Conservation (phyloP, 2,797 vertebrate genomes). For the Apogon talboti region DNA sequence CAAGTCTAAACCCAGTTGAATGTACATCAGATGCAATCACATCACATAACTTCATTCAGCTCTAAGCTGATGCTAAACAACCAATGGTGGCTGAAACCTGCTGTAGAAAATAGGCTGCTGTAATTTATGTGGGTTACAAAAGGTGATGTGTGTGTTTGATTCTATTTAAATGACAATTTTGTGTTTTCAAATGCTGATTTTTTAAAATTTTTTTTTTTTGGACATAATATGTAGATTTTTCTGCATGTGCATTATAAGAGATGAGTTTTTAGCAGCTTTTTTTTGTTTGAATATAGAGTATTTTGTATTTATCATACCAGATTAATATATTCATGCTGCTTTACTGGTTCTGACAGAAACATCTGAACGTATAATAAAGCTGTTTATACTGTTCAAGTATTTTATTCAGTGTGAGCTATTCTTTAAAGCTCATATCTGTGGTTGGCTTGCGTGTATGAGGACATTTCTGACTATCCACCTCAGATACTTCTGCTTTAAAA, state of each 20-base stretch:
- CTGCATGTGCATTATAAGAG: neutral
- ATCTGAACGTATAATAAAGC: slow-evolving; percentile 19
- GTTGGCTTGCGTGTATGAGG: too few species aligned
- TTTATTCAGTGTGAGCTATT: neutral
- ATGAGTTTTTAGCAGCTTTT: neutral
- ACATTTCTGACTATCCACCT: too few species aligned
- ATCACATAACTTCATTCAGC: too few species aligned
- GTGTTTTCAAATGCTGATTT: slow-evolving; percentile 17
- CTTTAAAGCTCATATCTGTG: neutral
- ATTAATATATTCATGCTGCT: slow-evolving; percentile 35
- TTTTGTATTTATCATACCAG: slow-evolving; percentile 23
- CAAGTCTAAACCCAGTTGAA: too few species aligned
- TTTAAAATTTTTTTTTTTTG: neutral
- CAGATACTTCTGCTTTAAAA: too few species aligned
- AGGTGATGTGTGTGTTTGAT: neutral
- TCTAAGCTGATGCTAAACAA: too few species aligned
- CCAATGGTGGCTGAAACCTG: neutral
- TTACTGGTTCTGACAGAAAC: neutral
- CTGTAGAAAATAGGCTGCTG: neutral
- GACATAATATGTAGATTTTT: neutral
- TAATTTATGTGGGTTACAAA: neutral
- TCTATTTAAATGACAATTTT: slow-evolving; percentile 5
- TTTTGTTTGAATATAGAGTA: neutral
- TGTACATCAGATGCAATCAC: too few species aligned
- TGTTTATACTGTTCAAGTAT: neutral